Evolutionary conservation across 2,113 vertebrate genomes (phyloP).

Genomic region (Pygoscelis antarcticus): DNA sequence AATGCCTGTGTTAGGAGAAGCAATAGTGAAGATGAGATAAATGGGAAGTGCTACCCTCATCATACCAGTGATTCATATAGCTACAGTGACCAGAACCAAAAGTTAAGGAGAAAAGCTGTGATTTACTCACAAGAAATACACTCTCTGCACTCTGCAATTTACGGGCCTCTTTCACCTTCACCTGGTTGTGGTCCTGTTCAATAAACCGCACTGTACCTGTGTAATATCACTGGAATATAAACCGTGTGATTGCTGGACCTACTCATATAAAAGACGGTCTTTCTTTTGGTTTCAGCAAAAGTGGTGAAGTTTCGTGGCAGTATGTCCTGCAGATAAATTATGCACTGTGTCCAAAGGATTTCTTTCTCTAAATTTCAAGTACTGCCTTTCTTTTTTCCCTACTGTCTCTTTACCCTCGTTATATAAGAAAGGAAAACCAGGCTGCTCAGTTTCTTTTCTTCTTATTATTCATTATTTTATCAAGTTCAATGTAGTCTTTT

Average conservation of each 20-base stretch:
- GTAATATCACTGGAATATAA: background rate
- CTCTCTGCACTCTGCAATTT: background rate
- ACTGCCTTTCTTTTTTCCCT: background rate
- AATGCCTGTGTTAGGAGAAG: background rate
- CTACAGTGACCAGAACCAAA: background rate
- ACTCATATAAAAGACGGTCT: background rate
- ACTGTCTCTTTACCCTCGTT: background rate
- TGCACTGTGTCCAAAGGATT: background rate
- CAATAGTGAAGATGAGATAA: background rate
- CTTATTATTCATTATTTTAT: background rate
- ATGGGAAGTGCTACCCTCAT: background rate
- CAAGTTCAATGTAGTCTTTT: background rate
- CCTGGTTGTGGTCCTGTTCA: background rate
- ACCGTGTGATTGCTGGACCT: background rate
- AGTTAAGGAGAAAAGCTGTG: background rate
- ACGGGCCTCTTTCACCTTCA: background rate
- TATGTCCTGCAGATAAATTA: background rate
- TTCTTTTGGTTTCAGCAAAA: background rate
- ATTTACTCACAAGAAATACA: background rate
- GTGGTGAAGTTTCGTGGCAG: background rate
- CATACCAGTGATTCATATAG: background rate
- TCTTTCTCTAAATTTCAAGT: background rate
- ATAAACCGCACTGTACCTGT: fast-evolving
- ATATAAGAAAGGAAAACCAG: background rate
- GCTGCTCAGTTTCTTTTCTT: background rate